phyloP scores from a whole-genome alignment of 2,797 vertebrate genomes.

The Centroberyx gerrardi region DNA sequence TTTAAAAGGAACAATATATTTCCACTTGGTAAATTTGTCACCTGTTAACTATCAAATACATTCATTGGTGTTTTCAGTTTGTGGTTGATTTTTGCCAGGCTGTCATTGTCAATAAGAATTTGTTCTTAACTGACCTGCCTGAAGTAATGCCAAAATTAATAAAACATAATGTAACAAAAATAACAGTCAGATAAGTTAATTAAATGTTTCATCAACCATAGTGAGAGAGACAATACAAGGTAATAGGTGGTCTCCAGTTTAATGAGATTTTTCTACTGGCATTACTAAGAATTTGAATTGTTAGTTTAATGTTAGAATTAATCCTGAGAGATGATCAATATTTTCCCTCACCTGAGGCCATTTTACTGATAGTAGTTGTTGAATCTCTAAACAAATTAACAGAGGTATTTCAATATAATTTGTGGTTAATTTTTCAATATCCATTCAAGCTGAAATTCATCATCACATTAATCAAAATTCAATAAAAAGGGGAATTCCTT shows the following conservation, averaged over 20 bases:
- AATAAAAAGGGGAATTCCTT: neutral
- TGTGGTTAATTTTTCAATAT: conserved; percentile 18
- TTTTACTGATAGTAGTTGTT: neutral
- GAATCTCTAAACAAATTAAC: neutral
- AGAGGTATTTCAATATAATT: neutral
- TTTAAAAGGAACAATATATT: conserved; percentile 1
- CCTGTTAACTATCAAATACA: neutral
- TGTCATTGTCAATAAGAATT: neutral
- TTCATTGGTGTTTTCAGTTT: conserved; percentile 39
- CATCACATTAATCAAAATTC: too few species aligned
- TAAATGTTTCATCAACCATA: neutral
- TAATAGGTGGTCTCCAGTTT: neutral
- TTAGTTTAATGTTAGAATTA: neutral
- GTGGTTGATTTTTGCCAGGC: conserved; percentile 36
- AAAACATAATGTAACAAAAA: neutral
- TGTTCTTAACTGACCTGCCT: conserved; percentile 9
- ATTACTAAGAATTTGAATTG: neutral
- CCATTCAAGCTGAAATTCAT: neutral
- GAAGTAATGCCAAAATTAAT: neutral
- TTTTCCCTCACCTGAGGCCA: neutral
- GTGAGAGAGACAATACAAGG: neutral
- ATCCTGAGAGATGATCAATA: neutral
- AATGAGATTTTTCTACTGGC: neutral
- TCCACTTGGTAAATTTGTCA: neutral
- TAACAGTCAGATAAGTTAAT: neutral